Evolutionary conservation across 2,113 vertebrate species (phyloP).

Genomic region (Eurystomus gularis): DNA sequence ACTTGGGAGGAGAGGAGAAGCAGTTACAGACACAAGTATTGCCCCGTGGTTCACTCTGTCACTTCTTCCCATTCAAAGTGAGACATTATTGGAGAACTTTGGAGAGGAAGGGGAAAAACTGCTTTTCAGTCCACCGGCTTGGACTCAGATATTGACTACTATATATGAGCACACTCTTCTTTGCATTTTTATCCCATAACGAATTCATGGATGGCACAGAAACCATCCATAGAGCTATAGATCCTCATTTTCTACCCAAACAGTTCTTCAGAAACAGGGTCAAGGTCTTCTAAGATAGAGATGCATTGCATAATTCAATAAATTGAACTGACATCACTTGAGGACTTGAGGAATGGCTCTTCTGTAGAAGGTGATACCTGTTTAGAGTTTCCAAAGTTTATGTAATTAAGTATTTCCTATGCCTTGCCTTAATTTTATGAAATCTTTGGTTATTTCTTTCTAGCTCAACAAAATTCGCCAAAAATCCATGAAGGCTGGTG

Average conservation of each 20-base stretch:
- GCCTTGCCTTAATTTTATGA: neutral
- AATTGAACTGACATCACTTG: neutral
- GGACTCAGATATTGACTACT: no score
- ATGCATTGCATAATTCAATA: neutral
- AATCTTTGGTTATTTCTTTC: constrained; percentile 50
- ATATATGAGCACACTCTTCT: no score
- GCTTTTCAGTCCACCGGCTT: neutral
- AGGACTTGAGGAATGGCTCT: neutral
- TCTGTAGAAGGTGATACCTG: neutral
- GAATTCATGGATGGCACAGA: neutral
- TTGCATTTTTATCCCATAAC: neutral
- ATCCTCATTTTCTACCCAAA: neutral
- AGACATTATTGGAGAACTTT: neutral
- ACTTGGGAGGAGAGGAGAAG: neutral
- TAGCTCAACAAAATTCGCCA: constrained; percentile 94
- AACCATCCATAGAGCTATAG: neutral
- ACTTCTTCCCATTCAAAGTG: neutral
- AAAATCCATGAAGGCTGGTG: constrained; percentile 99
- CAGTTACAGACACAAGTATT: neutral
- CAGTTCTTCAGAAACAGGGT: neutral
- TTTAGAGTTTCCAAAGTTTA: neutral
- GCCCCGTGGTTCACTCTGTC: neutral
- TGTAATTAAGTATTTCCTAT: neutral
- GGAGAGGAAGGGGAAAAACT: neutral
- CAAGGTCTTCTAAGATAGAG: neutral